These are phyloP conservation scores for Diadromus collaris DNA, from an alignment of 2,888 invertebrate genomes.

Conservation along the genomic window DNA sequence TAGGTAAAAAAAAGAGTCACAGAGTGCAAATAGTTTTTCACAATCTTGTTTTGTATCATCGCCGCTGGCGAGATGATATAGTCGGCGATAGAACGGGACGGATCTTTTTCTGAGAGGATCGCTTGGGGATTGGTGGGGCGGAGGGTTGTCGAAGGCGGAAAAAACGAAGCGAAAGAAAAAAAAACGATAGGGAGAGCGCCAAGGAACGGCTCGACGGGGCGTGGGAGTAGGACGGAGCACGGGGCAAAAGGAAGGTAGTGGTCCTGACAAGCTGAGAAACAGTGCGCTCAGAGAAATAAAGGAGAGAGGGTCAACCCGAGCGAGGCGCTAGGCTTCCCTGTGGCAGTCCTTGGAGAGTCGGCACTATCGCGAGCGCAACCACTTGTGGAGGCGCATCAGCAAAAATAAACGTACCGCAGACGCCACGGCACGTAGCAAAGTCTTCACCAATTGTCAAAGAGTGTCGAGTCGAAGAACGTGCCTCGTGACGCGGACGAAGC, in stretches of 20 bases:
- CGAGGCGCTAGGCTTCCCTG: not conserved
- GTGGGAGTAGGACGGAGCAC: conserved; percentile 5
- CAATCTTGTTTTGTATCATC: not conserved
- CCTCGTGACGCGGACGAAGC: not conserved
- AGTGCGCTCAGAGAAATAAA: conserved; percentile 25
- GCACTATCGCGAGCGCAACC: conserved; percentile 72
- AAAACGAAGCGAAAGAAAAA: conserved; percentile 27
- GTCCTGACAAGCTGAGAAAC: conserved; percentile 8
- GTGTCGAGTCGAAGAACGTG: conserved; percentile 1
- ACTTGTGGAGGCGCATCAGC: conserved; percentile 74
- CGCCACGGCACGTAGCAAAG: not conserved
- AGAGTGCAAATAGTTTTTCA: not conserved
- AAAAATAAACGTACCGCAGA: conserved; percentile 30
- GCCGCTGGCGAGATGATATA: conserved; percentile 10
- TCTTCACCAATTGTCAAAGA: not conserved
- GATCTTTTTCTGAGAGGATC: conserved; percentile 47
- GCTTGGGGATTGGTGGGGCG: conserved; percentile 28
- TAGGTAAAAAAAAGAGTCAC: not conserved
- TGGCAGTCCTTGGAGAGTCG: conserved; percentile 27
- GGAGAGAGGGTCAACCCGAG: conserved; percentile 19
- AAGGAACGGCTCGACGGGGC: conserved; percentile 2
- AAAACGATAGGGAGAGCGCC: conserved; percentile 33
- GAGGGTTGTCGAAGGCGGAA: not conserved
- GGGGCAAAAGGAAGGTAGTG: conserved; percentile 5
- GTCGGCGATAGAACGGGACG: not conserved